A percentile compares a stretch with the other conserved stretches of the same genome.
Evolutionary conservation across 2,113 vertebrate genomes (phyloP).

Genomic region (Clinocottus analis): DNA sequence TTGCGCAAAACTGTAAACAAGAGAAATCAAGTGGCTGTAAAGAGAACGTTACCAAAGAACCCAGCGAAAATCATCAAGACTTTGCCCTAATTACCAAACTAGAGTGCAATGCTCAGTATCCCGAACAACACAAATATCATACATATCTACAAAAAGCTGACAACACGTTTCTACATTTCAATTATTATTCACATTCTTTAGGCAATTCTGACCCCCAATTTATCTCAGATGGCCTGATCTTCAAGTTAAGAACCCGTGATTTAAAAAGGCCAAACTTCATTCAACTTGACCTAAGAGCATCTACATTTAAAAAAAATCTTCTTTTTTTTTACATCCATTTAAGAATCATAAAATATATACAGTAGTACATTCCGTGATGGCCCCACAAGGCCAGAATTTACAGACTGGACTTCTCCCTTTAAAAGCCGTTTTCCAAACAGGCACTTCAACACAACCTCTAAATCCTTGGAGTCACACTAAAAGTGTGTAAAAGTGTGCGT

Average conservation of each 20-base stretch:
- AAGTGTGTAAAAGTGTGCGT: not conserved
- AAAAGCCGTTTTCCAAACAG: slow-evolving; percentile 5
- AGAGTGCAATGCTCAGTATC: slow-evolving; percentile 49
- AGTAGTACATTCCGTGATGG: slow-evolving; percentile 43
- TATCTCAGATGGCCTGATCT: not conserved
- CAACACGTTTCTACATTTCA: slow-evolving; percentile 15
- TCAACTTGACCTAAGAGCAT: not conserved
- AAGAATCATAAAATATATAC: slow-evolving; percentile 51
- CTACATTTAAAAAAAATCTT: slow-evolving; percentile 24
- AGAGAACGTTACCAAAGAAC: not conserved
- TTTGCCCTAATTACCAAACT: not conserved
- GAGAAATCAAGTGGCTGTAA: slow-evolving; percentile 7
- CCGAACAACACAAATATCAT: slow-evolving; percentile 26
- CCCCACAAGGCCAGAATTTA: slow-evolving; percentile 11
- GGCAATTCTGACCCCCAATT: not conserved
- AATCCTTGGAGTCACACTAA: not conserved
- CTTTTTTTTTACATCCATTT: slow-evolving; percentile 59
- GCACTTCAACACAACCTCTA: slow-evolving; percentile 27
- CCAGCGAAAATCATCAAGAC: slow-evolving; percentile 11
- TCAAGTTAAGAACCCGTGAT: slow-evolving; percentile 30
- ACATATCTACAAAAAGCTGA: slow-evolving; percentile 54
- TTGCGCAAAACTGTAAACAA: slow-evolving; percentile 33
- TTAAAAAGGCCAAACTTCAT: slow-evolving; percentile 30
- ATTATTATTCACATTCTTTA: slow-evolving; percentile 56
- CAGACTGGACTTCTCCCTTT: slow-evolving; percentile 25